A percentile compares a stretch with the other conserved stretches of the same genome.
phyloP scores from a whole-genome alignment of 2,113 vertebrate species.

The Triplophysa tibetana region DNA sequence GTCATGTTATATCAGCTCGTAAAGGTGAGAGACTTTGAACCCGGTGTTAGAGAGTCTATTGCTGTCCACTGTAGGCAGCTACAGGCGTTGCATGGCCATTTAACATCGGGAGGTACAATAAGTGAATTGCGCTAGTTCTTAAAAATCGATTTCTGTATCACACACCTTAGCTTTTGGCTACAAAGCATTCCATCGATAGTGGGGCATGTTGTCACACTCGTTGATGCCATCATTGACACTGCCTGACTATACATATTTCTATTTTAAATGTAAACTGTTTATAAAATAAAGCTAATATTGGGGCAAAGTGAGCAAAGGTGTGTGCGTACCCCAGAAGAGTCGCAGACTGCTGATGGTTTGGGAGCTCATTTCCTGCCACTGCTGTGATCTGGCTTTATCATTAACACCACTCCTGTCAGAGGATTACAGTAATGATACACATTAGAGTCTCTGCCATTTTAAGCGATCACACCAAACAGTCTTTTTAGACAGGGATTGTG shows the following conservation, averaged over 20 bases:
- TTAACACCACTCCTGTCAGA: conserved; percentile 36
- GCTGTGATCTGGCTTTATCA: conserved; percentile 42
- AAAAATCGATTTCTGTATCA: not conserved
- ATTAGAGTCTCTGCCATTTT: not conserved
- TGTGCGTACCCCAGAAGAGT: not conserved
- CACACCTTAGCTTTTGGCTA: too few species aligned
- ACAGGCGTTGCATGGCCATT: not conserved
- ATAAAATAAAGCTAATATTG: not conserved
- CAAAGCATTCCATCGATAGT: too few species aligned
- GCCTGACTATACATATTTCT: too few species aligned
- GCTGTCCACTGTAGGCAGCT: not conserved
- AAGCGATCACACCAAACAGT: not conserved
- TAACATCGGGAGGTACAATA: not conserved
- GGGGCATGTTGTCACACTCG: too few species aligned
- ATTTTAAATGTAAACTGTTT: not conserved
- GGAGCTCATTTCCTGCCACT: conserved; percentile 32
- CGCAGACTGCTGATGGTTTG: not conserved
- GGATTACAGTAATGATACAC: conserved; percentile 9
- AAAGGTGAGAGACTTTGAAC: conserved; percentile 80
- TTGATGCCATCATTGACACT: too few species aligned
- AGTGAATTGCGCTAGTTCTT: too few species aligned
- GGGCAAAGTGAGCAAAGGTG: not conserved
- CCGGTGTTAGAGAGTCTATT: conserved; percentile 12
- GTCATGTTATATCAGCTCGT: conserved; percentile 78
- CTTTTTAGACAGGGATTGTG: not conserved